Evolutionary conservation across 2,888 invertebrate genomes (phyloP).

Genomic region (Pandemis corylana): DNA sequence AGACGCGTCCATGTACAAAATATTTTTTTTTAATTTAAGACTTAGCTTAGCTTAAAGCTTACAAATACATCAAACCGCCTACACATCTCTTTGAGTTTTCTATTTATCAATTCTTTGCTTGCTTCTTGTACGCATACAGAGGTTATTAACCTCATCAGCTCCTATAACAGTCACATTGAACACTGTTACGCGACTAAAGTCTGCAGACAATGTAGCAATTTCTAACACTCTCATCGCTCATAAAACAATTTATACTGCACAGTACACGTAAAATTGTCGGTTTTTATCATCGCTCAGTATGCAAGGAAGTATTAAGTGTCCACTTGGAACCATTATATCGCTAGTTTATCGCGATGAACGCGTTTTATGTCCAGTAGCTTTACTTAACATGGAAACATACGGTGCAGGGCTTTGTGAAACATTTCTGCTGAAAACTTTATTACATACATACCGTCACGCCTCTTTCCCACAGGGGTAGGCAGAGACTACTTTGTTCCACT

Average conservation of each 20-base stretch:
- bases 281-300: constrained; percentile 34
- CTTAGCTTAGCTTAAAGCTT: too few relatives aligned
- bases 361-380: constrained; percentile 36
- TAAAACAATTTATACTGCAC: constrained; percentile 32
- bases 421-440: neutral
- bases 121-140: too few relatives aligned
- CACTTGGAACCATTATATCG: constrained; percentile 31
- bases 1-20: too few relatives aligned
- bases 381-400: constrained; percentile 31
- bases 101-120: too few relatives aligned
- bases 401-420: neutral
- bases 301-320: constrained; percentile 36
- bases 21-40: too few relatives aligned
- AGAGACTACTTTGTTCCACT: too few relatives aligned
- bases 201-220: constrained; percentile 23
- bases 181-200: neutral
- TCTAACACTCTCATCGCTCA: constrained; percentile 20
- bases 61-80: neutral
- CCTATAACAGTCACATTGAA: neutral
- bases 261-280: constrained; percentile 25
- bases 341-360: constrained; percentile 35
- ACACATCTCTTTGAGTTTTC: neutral
- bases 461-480: too few relatives aligned
- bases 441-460: too few relatives aligned
- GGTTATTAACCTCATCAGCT: neutral